phyloP scores from a whole-genome alignment of 2,797 vertebrate species.

The Anomalospiza imberbis region DNA sequence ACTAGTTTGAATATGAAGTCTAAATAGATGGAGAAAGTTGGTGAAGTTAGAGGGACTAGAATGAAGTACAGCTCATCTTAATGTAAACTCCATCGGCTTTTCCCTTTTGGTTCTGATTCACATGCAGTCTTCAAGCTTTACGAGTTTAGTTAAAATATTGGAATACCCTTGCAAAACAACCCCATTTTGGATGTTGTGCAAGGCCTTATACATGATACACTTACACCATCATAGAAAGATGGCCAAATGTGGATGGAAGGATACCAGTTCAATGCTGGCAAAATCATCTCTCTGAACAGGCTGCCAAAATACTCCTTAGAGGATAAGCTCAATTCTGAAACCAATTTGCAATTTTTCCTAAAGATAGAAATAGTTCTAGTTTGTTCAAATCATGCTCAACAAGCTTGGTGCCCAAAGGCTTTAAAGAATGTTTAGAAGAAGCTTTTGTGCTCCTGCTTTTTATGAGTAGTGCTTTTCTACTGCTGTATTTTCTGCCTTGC shows the following conservation, averaged over 20 bases:
- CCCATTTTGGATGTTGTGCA: not conserved
- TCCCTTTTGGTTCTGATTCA: not conserved
- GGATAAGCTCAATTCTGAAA: slow-evolving; percentile 12
- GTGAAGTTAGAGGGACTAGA: not conserved
- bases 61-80: not conserved
- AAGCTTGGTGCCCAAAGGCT: not conserved
- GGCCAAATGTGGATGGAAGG: not conserved
- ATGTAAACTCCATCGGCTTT: not conserved
- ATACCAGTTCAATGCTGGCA: not conserved
- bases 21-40: not conserved
- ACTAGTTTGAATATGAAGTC: not conserved
- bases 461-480: not conserved
- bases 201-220: not conserved
- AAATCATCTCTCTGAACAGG: not conserved
- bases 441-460: not conserved
- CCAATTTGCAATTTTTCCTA: not conserved
- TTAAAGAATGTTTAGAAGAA: not conserved
- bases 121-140: not conserved
- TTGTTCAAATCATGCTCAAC: not conserved
- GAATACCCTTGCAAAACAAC: not conserved
- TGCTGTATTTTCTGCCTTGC: not conserved
- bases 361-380: not conserved
- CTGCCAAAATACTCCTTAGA: not conserved
- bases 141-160: not conserved
- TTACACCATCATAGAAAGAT: not conserved